Percentiles rank a stretch among this genome's conserved stretches.
Evolutionary conservation across 2,113 vertebrate species (phyloP).

Genomic region (Marcusenius ussheri): DNA sequence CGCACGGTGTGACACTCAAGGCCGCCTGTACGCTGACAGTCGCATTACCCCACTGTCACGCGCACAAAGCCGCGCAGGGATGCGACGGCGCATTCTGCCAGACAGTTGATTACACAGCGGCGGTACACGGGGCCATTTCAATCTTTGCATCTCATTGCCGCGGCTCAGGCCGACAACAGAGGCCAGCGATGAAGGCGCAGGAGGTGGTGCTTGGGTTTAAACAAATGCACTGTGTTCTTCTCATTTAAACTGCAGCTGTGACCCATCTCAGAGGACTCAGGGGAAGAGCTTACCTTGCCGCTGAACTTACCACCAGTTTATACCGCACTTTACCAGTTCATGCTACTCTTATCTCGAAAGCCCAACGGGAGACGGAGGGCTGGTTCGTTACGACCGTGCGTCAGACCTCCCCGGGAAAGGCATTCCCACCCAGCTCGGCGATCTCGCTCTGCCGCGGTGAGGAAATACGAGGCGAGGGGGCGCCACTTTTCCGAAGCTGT

Average conservation of each 20-base stretch:
- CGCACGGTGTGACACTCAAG: not conserved
- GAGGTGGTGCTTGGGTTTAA: not conserved
- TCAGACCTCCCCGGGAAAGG: not conserved
- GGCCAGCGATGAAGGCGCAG: not conserved
- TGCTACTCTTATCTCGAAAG: conserved; percentile 10
- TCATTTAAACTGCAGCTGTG: conserved; percentile 1
- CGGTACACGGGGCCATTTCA: conserved; percentile 5
- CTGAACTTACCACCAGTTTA: not conserved
- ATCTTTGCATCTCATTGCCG: conserved; percentile 25
- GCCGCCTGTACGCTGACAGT: conserved; percentile 14
- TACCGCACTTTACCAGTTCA: not conserved
- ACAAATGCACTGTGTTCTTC: not conserved
- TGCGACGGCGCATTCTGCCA: not conserved
- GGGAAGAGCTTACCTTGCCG: not conserved
- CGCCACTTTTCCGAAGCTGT: not conserved
- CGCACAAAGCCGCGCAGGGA: conserved; percentile 7
- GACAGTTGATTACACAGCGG: conserved; percentile 12
- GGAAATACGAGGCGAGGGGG: not conserved
- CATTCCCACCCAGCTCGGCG: not conserved
- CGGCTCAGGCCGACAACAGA: not conserved
- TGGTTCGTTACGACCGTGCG: no score
- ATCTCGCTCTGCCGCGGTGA: not conserved
- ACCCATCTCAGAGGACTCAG: not conserved
- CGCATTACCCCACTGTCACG: conserved; percentile 26
- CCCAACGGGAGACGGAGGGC: not conserved